Percentiles rank a stretch among this genome's conserved stretches.
phyloP scores from a whole-genome alignment of 2,113 vertebrate genomes.

The Phalacrocorax pelagicus region DNA sequence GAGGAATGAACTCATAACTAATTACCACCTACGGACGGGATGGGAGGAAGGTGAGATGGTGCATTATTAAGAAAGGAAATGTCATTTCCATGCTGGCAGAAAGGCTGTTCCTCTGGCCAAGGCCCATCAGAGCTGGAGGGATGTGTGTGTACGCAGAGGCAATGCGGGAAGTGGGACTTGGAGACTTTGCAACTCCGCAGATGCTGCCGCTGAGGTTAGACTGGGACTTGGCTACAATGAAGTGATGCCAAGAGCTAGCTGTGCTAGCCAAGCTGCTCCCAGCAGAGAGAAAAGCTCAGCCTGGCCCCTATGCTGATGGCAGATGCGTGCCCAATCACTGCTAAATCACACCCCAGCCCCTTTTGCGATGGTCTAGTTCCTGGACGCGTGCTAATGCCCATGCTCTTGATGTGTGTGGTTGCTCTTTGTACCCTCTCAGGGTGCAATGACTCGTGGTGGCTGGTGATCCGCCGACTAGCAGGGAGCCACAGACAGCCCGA shows the following conservation, averaged over 20 bases:
- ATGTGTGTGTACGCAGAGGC: neutral
- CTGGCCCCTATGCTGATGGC: neutral
- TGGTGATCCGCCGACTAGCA: rapidly evolving
- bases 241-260: neutral
- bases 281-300: neutral
- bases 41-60: neutral
- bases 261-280: neutral
- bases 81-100: neutral
- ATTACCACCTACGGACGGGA: rapidly evolving
- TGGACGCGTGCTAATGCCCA: neutral
- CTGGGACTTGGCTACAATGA: neutral
- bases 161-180: neutral
- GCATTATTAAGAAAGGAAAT: neutral
- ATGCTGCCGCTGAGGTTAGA: neutral
- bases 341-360: neutral
- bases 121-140: too few species aligned
- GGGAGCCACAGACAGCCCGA: neutral
- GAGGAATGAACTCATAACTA: neutral
- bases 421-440: neutral
- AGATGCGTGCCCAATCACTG: neutral
- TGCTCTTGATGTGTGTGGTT: rapidly evolving
- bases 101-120: neutral
- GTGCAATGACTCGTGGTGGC: neutral
- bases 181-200: neutral
- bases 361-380: neutral